Conservation (phyloP, 2,888 invertebrate species). For the Panopea generosa region DNA sequence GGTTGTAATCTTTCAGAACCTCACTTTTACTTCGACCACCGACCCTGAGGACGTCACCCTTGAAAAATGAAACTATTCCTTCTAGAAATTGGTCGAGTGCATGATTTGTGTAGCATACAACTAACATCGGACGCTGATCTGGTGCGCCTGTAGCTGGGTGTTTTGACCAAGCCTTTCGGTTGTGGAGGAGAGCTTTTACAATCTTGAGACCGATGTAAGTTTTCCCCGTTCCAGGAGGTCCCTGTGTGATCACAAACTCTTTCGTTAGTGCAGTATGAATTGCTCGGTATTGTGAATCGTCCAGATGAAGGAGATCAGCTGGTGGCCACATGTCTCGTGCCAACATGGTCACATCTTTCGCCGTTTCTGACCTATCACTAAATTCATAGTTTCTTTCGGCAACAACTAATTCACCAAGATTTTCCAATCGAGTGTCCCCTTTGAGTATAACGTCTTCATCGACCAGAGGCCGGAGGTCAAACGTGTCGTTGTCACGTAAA, state of each 20-base stretch:
- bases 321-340: conserved; percentile 53
- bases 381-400: conserved; percentile 23
- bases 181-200: conserved; percentile 88
- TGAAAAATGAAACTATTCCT: conserved; percentile 76
- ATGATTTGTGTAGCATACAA: conserved; percentile 85
- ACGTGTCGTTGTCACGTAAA: conserved; percentile 46
- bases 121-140: conserved; percentile 79
- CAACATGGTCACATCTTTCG: conserved; percentile 31
- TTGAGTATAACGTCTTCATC: conserved; percentile 59
- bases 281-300: conserved; percentile 80
- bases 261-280: conserved; percentile 78
- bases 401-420: conserved; percentile 32
- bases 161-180: conserved; percentile 85
- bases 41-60: conserved; percentile 78
- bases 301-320: conserved; percentile 73
- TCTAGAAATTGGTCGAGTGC: conserved; percentile 85
- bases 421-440: conserved; percentile 40
- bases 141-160: conserved; percentile 40
- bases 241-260: conserved; percentile 83
- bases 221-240: conserved; percentile 95
- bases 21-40: conserved; percentile 80
- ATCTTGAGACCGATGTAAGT: conserved; percentile 92
- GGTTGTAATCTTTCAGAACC: conserved; percentile 62
- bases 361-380: conserved; percentile 44
- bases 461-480: conserved; percentile 70